Conservation (phyloP, 2,888 invertebrate species). For the Drosophila mettleri region DNA sequence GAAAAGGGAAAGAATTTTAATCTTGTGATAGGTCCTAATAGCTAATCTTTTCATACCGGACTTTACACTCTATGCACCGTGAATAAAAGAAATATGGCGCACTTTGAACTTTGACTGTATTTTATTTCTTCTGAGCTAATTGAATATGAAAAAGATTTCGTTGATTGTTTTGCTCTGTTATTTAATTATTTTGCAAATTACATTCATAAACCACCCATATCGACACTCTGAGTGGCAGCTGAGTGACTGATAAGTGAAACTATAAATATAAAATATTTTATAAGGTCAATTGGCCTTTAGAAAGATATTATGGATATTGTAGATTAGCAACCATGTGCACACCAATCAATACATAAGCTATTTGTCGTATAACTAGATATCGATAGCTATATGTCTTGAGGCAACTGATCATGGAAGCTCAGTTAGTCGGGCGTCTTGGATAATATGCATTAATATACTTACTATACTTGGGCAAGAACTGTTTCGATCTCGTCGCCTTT, state of each 20-base stretch:
- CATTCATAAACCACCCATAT: neutral
- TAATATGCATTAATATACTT: too few species aligned
- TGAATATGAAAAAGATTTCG: neutral
- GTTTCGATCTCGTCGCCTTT: too few species aligned
- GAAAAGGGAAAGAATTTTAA: neutral
- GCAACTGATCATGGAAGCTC: too few species aligned
- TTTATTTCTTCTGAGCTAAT: neutral
- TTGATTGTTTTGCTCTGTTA: neutral
- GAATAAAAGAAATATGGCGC: neutral
- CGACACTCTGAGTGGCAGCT: neutral
- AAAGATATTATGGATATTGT: neutral
- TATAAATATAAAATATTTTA: neutral
- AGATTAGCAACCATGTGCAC: too few species aligned
- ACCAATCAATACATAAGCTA: too few species aligned
- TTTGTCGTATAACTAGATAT: too few species aligned
- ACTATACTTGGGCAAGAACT: too few species aligned
- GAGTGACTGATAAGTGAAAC: neutral
- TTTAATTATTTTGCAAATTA: neutral
- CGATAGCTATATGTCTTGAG: too few species aligned
- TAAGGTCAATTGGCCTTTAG: neutral
- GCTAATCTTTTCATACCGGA: neutral
- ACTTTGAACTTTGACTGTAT: neutral
- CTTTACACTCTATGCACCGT: neutral
- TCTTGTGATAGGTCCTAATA: slow-evolving; percentile 4
- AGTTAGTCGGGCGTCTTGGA: too few species aligned